Evolutionary conservation across 2,797 vertebrate genomes (phyloP).

Genomic region (Trachurus trachurus): DNA sequence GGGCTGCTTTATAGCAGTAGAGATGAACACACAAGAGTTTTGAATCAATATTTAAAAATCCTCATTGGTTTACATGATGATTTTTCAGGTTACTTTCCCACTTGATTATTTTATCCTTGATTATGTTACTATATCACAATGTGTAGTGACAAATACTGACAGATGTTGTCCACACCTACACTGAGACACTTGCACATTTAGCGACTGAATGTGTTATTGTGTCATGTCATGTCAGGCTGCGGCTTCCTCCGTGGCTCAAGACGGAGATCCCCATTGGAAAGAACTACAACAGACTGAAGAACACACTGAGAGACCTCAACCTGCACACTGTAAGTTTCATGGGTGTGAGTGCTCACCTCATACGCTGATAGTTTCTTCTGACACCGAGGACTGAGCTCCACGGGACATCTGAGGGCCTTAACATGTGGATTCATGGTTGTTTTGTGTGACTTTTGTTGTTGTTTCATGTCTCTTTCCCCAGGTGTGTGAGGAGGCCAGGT

Average conservation of each 20-base stretch:
- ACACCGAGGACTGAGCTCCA: neutral
- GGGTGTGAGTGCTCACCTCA: neutral
- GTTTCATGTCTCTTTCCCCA: constrained; percentile 62
- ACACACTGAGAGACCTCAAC: constrained; percentile 92
- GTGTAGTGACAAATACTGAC: neutral
- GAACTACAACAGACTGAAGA: constrained; percentile 96
- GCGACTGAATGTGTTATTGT: constrained; percentile 9
- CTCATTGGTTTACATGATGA: neutral
- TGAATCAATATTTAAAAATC: neutral
- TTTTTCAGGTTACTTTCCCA: neutral
- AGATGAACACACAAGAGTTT: neutral
- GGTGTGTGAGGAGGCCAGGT: constrained; percentile 98
- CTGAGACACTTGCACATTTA: neutral
- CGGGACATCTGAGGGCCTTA: neutral
- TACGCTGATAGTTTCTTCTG: no score
- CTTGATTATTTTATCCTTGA: neutral
- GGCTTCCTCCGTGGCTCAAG: constrained; percentile 97
- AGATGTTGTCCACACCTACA: neutral
- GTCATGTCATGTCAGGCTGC: constrained; percentile 86
- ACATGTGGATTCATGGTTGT: neutral
- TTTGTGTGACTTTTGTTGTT: neutral
- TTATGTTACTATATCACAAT: neutral
- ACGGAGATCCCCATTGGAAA: constrained; percentile 97
- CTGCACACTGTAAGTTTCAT: constrained; percentile 92
- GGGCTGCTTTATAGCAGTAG: neutral